These are phyloP conservation scores for Phrynocephalus guinanensis DNA, from an alignment of 2,797 vertebrate species.

Conservation along the genomic window DNA sequence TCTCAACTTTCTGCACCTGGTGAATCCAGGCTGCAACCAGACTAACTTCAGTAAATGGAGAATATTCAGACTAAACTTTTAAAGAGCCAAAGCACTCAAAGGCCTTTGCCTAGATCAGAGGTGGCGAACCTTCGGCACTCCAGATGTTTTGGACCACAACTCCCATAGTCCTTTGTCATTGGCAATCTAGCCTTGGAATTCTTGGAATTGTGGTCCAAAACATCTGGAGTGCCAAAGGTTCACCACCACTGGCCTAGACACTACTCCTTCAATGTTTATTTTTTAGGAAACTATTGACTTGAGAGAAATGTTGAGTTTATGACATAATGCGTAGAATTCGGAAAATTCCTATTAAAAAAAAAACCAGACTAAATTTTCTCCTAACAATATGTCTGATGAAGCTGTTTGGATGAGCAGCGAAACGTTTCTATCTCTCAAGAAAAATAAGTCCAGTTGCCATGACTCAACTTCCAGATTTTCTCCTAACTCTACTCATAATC, in stretches of 20 bases:
- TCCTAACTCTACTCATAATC: background rate
- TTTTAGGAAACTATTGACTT: background rate
- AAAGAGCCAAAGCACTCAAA: background rate
- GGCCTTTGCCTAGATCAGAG: background rate
- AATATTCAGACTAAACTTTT: background rate
- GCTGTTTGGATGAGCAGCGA: too few relatives aligned
- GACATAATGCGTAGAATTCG: background rate
- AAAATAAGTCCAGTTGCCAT: too few relatives aligned
- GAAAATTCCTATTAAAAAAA: background rate
- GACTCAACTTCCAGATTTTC: too few relatives aligned
- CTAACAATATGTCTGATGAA: background rate
- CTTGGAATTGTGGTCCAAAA: too few relatives aligned
- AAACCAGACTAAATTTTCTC: background rate
- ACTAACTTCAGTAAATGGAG: background rate
- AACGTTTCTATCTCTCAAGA: too few relatives aligned
- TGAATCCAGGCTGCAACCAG: background rate
- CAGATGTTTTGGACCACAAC: too few relatives aligned
- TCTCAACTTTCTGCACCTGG: background rate
- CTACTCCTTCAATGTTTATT: too few relatives aligned
- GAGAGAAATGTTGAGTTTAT: background rate
- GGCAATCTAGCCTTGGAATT: too few relatives aligned
- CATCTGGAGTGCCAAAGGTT: too few relatives aligned
- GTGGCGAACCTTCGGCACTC: too few relatives aligned
- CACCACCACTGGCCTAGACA: too few relatives aligned
- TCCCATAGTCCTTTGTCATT: too few relatives aligned